Evolutionary conservation across 1,140 invertebrate genomes (phyloP).

Genomic region (Anadara kagoshimensis): DNA sequence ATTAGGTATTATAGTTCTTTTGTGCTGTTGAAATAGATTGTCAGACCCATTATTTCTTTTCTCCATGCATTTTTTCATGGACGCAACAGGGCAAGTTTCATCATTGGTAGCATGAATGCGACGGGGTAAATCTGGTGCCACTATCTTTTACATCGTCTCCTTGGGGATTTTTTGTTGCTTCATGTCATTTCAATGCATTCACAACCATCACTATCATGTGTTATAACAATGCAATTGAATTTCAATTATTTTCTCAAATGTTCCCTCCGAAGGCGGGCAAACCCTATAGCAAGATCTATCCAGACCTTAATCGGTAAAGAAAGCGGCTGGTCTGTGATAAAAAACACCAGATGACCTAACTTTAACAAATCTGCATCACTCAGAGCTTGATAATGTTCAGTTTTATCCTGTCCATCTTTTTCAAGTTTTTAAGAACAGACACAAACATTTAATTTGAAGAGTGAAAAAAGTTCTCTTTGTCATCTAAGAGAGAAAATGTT

Average conservation of each 20-base stretch:
- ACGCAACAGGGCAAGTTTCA: constrained; percentile 1
- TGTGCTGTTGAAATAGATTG: too few species aligned
- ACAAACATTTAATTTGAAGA: neutral
- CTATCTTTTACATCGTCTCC: neutral
- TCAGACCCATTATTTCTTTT: neutral
- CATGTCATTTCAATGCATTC: constrained; percentile 12
- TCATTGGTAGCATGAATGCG: neutral
- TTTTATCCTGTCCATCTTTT: constrained; percentile 15
- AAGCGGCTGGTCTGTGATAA: neutral
- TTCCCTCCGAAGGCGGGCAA: constrained; percentile 14
- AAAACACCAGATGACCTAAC: neutral
- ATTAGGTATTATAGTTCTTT: neutral
- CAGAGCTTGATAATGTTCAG: constrained; percentile 18
- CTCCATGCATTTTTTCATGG: too few species aligned
- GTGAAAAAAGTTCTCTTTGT: constrained; percentile 14
- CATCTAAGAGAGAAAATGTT: neutral
- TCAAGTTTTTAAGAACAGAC: too few species aligned
- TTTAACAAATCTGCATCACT: constrained; percentile 4
- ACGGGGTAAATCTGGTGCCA: neutral
- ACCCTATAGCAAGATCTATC: constrained; percentile 25
- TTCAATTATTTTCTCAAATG: neutral
- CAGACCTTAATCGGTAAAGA: constrained; percentile 19
- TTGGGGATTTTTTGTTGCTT: constrained; percentile 18
- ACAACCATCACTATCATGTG: neutral
- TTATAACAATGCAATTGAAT: neutral